A percentile compares a stretch with the other conserved stretches of the same genome.
Conservation (phyloP, 2,888 invertebrate genomes). For the Tachina lurida region DNA sequence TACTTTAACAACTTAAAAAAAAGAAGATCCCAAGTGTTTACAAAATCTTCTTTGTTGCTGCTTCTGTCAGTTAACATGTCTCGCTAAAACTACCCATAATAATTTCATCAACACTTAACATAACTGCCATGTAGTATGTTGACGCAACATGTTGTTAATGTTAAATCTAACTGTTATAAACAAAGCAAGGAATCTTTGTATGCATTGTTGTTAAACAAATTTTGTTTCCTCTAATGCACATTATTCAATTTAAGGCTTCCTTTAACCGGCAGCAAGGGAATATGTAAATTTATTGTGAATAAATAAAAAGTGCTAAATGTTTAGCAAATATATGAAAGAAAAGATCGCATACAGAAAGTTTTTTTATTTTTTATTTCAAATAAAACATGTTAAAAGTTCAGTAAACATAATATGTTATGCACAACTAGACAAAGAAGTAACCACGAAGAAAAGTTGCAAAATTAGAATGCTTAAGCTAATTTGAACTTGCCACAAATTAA, state of each 20-base stretch:
- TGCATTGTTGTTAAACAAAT: conserved; percentile 7
- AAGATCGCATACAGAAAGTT: conserved; percentile 32
- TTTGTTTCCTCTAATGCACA: not conserved
- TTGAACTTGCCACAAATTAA: conserved; percentile 36
- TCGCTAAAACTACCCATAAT: not conserved
- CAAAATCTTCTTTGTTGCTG: not conserved
- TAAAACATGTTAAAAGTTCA: conserved; percentile 47
- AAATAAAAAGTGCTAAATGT: conserved; percentile 58
- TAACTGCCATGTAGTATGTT: conserved; percentile 62
- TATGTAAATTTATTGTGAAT: conserved; percentile 4
- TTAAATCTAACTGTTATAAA: conserved; percentile 3
- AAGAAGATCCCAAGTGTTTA: not conserved
- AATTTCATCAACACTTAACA: not conserved
- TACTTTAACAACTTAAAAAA: too few relatives aligned
- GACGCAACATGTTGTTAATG: conserved; percentile 70
- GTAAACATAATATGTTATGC: conserved; percentile 31
- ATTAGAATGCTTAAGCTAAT: conserved; percentile 50
- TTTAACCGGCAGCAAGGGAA: conserved; percentile 9
- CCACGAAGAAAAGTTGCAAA: not conserved
- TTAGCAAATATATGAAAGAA: conserved; percentile 29
- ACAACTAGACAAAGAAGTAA: not conserved
- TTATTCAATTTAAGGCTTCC: conserved; percentile 18
- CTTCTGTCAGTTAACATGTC: not conserved
- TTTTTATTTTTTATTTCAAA: not conserved
- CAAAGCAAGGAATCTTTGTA: not conserved